Percentiles rank a stretch among this genome's conserved stretches.
phyloP scores from a whole-genome alignment of 2,797 vertebrate species.

The Sebastes oblongus region DNA sequence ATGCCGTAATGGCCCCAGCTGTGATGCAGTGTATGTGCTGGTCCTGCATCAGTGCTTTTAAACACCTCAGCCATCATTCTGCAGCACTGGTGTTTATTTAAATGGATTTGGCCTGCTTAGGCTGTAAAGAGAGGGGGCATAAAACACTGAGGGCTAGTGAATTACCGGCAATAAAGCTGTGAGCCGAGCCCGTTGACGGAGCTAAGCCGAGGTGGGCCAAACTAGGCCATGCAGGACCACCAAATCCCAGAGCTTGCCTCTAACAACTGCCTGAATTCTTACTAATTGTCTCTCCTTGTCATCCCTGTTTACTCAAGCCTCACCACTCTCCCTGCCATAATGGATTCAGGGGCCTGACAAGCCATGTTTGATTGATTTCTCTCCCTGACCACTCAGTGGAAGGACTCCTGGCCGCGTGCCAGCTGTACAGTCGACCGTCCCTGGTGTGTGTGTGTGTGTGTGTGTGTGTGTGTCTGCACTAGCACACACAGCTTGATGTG shows the following conservation, averaged over 20 bases:
- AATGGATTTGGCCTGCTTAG: slow-evolving; percentile 81
- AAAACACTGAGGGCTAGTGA: slow-evolving; percentile 78
- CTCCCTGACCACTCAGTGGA: slow-evolving; percentile 75
- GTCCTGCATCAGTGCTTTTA: slow-evolving; percentile 68
- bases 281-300: slow-evolving; percentile 80
- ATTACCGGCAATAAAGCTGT: slow-evolving; percentile 84
- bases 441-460: slow-evolving; percentile 37
- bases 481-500: slow-evolving; percentile 40
- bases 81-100: slow-evolving; percentile 82
- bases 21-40: slow-evolving; percentile 54
- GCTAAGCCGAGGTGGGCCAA: slow-evolving; percentile 62
- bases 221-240: slow-evolving; percentile 64
- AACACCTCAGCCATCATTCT: slow-evolving; percentile 78
- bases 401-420: slow-evolving; percentile 78
- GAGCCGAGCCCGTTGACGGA: slow-evolving; percentile 62
- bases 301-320: slow-evolving; percentile 81
- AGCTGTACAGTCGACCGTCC: slow-evolving; percentile 68
- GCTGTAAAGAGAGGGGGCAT: slow-evolving; percentile 78
- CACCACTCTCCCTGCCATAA: slow-evolving; percentile 72
- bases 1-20: slow-evolving; percentile 53
- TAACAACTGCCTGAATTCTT: slow-evolving; percentile 66
- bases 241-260: slow-evolving; percentile 68
- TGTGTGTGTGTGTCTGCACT: slow-evolving; percentile 26
- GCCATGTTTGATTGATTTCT: slow-evolving; percentile 80
- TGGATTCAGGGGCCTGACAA: slow-evolving; percentile 77